Conservation (phyloP, 2,888 invertebrate genomes). For the Nomada hirtipes region DNA sequence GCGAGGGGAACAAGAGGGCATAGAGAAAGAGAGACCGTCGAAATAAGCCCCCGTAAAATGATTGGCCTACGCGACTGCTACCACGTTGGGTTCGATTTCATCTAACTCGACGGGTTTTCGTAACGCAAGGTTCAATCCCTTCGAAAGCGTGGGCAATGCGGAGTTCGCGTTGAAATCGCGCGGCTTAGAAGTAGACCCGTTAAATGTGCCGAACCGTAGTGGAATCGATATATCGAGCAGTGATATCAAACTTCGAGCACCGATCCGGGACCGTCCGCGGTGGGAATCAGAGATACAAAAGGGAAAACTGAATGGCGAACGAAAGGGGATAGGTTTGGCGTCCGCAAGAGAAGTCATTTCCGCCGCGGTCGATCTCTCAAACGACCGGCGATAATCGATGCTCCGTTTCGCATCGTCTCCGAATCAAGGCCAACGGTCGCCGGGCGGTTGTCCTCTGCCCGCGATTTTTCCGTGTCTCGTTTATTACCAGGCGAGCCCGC, state of each 20-base stretch:
- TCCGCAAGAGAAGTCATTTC: conserved; percentile 60
- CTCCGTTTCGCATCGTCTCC: conserved; percentile 61
- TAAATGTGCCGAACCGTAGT: too few relatives aligned
- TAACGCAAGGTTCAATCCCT: not conserved
- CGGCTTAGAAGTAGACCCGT: too few relatives aligned
- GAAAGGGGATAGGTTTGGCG: not conserved
- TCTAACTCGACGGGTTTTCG: conserved; percentile 53
- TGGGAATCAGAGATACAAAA: too few relatives aligned
- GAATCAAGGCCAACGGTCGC: conserved; percentile 62
- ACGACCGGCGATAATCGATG: conserved; percentile 69
- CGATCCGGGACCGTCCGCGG: too few relatives aligned
- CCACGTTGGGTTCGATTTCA: conserved; percentile 65
- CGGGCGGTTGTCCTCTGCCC: conserved; percentile 17
- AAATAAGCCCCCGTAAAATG: conserved; percentile 76
- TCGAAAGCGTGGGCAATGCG: too few relatives aligned
- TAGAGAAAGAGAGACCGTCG: conserved; percentile 57
- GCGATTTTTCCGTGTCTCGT: conserved; percentile 66
- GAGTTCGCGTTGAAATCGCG: too few relatives aligned
- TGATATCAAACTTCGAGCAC: too few relatives aligned
- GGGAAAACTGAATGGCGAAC: too few relatives aligned
- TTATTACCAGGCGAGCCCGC: conserved; percentile 43
- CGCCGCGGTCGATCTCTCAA: conserved; percentile 63
- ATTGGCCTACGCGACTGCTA: conserved; percentile 71
- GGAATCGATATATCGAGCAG: too few relatives aligned
- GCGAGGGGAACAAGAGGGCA: not conserved